Conservation (phyloP, 2,113 vertebrate genomes). For the Pachycephala philippinensis region DNA sequence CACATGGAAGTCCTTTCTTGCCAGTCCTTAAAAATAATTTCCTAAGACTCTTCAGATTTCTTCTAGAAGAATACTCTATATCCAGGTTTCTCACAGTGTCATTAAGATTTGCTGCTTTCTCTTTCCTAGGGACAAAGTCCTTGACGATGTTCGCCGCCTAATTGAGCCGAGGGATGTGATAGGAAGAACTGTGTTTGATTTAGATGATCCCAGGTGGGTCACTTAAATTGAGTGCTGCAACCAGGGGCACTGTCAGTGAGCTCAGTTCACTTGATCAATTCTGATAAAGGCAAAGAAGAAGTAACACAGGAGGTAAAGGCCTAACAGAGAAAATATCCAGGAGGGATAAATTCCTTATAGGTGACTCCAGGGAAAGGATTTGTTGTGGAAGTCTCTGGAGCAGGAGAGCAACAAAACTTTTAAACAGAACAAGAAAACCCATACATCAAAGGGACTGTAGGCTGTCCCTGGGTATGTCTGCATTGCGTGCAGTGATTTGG, state of each 20-base stretch:
- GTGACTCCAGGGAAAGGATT: background rate
- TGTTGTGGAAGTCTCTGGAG: background rate
- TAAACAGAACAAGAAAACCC: background rate
- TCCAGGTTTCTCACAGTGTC: background rate
- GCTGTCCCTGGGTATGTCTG: background rate
- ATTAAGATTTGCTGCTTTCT: background rate
- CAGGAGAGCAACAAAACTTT: background rate
- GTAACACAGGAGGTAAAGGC: background rate
- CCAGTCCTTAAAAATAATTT: background rate
- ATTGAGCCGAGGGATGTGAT: conserved; percentile 78
- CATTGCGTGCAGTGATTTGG: background rate
- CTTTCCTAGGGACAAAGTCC: conserved; percentile 80
- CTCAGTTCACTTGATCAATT: background rate
- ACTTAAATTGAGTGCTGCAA: background rate
- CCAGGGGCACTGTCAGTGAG: background rate
- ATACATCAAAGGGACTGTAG: background rate
- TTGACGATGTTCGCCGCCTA: conserved; percentile 85
- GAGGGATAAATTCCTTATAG: background rate
- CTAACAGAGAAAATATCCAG: background rate
- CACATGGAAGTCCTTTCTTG: background rate
- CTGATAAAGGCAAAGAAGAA: background rate
- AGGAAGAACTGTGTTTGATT: conserved; percentile 84
- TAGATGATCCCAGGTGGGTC: conserved; percentile 81
- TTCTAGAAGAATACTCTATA: background rate
- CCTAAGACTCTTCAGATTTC: background rate